Conservation (phyloP, 2,797 vertebrate genomes). For the Diplodus puntazzo region DNA sequence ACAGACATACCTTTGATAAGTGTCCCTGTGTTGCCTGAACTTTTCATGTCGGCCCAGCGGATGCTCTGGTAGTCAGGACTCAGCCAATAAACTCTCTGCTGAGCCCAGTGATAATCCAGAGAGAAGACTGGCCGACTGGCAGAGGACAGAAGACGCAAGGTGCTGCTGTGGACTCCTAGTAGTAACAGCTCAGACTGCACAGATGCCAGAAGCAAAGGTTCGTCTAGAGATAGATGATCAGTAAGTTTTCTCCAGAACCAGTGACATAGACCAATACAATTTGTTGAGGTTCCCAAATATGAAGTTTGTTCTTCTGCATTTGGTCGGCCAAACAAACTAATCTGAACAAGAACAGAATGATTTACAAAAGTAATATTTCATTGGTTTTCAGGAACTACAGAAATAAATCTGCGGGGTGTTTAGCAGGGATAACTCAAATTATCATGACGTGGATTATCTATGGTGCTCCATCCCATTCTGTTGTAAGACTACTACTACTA, state of each 20-base stretch:
- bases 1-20: slow-evolving; percentile 89
- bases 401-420: background rate
- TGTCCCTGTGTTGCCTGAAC: slow-evolving; percentile 82
- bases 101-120: slow-evolving; percentile 89
- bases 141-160: slow-evolving; percentile 80
- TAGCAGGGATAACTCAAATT: background rate
- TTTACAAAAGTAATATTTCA: background rate
- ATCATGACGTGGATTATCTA: no score
- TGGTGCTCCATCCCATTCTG: no score
- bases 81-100: slow-evolving; percentile 91
- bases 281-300: background rate
- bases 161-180: slow-evolving; percentile 85
- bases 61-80: slow-evolving; percentile 91
- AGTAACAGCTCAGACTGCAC: slow-evolving; percentile 89
- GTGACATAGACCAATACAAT: background rate
- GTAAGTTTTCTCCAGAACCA: background rate
- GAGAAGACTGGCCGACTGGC: slow-evolving; percentile 87
- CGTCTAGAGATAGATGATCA: slow-evolving; percentile 75
- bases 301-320: background rate
- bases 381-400: no score
- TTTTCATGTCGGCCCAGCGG: slow-evolving; percentile 86
- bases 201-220: slow-evolving; percentile 89
- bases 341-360: background rate
- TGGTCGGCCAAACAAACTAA: background rate
- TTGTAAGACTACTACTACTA: no score